Base-by-base conservation (phyloP, 1,140 invertebrate species). In the Rhagoletis pomonella region DNA sequence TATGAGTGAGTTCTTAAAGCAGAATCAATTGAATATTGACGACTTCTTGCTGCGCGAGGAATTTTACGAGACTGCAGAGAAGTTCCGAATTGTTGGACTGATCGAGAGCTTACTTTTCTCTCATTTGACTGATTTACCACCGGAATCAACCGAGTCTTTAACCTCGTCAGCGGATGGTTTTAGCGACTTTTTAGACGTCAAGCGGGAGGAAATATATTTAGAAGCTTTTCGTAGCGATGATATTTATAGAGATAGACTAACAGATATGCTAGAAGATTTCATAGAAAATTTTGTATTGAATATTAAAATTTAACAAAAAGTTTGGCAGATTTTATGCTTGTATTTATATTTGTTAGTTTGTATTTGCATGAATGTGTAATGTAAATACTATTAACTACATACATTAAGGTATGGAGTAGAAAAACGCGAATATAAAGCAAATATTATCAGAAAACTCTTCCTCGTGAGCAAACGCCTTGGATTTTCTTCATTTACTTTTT, bases 81-180 rank as follows among this genome's bases (percentile, higher is more conserved):
- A 94, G 86, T 94, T 93, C 91, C 89, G 93, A 3, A 86, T 93
- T 17, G 92, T 93, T 89, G 94, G 92, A 39, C 89, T 94, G 12
- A 94, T 94, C 6, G 94, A 95, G 89, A 94, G 94, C 67, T 91
- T 92, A 10, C 87, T 95, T 62, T 94, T 95, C 88, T 92, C 93
- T 2, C 94, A 94, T 81, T 90, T 94, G 88, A 89, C 92, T 19
- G 89, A 92, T 3, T 91, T 94, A 84, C 91, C 90, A 39, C 88
- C 89, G 3, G 88, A 92, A 7, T 91, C 89, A 39, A 93, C 91
- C 50, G 89, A 91, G 87, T 89, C 92, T 87, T 59, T 94, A 44
- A 94, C 93, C 62, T 88, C 89, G 55, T 89, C 93, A 17, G 90
- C 93, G 4, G 91, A 94, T 86, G 93, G 87, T 1, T 90, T 91